These are phyloP conservation scores for Triops cancriformis DNA, from an alignment of 1,140 invertebrate species.

Conservation along the genomic window DNA sequence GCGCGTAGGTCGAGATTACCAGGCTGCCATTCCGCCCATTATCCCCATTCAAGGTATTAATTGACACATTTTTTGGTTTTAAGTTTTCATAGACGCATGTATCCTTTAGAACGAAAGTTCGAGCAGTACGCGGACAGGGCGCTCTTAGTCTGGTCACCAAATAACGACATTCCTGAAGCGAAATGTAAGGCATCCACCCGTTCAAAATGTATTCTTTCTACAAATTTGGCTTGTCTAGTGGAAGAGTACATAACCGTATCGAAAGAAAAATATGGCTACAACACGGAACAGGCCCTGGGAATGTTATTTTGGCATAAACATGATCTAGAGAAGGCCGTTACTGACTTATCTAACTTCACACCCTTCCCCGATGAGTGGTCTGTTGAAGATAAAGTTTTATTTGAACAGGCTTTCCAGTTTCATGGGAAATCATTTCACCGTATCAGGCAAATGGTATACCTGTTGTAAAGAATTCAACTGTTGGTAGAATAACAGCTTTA, in stretches of 20 bases:
- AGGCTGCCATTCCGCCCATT: conserved; percentile 77
- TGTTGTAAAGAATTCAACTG: background rate
- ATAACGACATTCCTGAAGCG: conserved; percentile 69
- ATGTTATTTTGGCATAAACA: conserved; percentile 99
- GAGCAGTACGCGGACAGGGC: conserved; percentile 64
- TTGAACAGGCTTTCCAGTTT: conserved; percentile 96
- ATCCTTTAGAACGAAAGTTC: conserved; percentile 38
- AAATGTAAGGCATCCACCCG: conserved; percentile 57
- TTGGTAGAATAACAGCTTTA: background rate
- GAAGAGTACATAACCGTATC: conserved; percentile 89
- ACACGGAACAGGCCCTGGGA: conserved; percentile 91
- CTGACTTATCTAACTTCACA: conserved; percentile 92
- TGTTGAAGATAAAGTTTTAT: conserved; percentile 93
- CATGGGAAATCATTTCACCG: conserved; percentile 97
- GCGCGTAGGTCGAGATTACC: conserved; percentile 85
- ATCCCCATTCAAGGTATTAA: conserved; percentile 49
- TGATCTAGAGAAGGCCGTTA: conserved; percentile 80
- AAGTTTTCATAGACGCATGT: conserved; percentile 21
- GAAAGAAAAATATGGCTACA: conserved; percentile 97
- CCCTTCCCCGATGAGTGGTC: conserved; percentile 98
- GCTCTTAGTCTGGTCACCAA: conserved; percentile 90
- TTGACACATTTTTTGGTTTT: conserved; percentile 24
- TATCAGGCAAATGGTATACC: conserved; percentile 87
- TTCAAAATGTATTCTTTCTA: conserved; percentile 28
- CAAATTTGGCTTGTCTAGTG: conserved; percentile 52